These are phyloP conservation scores for Uria lomvia DNA, from an alignment of 2,113 vertebrate genomes.

Conservation along the genomic window DNA sequence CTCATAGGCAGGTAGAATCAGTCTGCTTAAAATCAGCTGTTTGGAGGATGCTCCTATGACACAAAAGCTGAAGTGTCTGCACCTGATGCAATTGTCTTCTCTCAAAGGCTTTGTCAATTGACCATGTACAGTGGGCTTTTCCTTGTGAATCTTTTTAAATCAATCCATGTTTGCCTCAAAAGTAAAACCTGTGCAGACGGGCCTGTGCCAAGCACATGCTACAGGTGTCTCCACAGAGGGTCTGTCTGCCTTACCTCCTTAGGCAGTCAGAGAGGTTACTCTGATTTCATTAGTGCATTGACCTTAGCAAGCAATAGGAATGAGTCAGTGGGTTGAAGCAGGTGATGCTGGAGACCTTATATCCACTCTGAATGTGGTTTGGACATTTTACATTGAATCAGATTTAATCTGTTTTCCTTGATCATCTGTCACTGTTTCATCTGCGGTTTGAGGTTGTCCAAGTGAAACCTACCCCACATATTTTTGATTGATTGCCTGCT, in stretches of 20 bases:
- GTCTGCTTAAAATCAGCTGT: not conserved
- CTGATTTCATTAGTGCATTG: not conserved
- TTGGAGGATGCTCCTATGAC: not conserved
- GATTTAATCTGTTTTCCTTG: not conserved
- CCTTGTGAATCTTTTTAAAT: not conserved
- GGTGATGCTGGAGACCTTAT: not conserved
- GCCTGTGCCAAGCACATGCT: not conserved
- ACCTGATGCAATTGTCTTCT: not conserved
- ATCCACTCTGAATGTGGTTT: not conserved
- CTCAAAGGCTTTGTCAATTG: not conserved
- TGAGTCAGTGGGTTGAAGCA: not conserved
- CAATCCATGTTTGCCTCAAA: not conserved
- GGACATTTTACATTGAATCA: not conserved
- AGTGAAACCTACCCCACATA: not conserved
- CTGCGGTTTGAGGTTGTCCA: not conserved
- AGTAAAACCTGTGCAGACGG: not conserved
- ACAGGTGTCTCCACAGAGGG: not conserved
- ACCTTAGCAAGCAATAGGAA: not conserved
- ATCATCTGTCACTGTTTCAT: not conserved
- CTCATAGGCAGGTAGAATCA: not conserved
- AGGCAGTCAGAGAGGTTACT: not conserved
- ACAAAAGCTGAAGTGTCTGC: not conserved
- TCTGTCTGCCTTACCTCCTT: not conserved
- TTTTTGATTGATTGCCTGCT: not conserved
- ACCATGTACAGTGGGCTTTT: not conserved